Base-by-base conservation (phyloP, 2,888 invertebrate species). In the Stenodema calcarata region DNA sequence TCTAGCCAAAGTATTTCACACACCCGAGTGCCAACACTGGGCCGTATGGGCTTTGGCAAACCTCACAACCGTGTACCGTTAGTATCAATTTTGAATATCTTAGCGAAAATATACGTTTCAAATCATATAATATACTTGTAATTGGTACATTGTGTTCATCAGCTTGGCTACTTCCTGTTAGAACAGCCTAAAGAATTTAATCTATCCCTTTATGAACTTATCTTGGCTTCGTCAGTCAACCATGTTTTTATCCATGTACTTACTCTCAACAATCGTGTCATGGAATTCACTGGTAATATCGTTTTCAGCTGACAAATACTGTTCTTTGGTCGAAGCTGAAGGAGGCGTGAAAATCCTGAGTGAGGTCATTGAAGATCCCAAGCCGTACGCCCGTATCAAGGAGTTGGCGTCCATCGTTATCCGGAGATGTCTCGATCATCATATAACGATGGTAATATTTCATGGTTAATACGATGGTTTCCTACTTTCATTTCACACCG, bases 21-120 rank as follows among this genome's bases (percentile, higher is more conserved):
- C 98, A 0, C 96, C 97, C 0, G 95, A 96, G 91, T 98, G 97
- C 91, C 98, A 98, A 91, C 95, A 97, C 91, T 99, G 99, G 99
- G 98, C 98, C 1, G 95, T 96, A 9, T 99, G 99, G 99, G 99
- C 99, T 0, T 93, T 99, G 87, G 98, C 98, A 79, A 99, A 99
- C 92, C 94, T 99, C 88, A 99, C 99, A 78, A 95, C 94, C 87
- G 96, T 98, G 41, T 97, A 97, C 91, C 96, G 97, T 96, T 92
- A 95, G 96, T 95, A 79, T 62, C 12, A 0, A 0, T 23, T 4
- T 62, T 62, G 16, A 50, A 50, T n/a, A 11, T 0, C 41, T 9
- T 18, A 62, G 2, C 2, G 35, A 35, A 4, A n/a, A n/a, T n/a
- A n/a, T n/a, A n/a, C n/a, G n/a, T n/a, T n/a, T n/a, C n/a, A n/a